Evolutionary conservation across 2,797 vertebrate genomes (phyloP), one percentile per base, ranked within the genome.

Genomic region (Fistularia tabacaria): DNA sequence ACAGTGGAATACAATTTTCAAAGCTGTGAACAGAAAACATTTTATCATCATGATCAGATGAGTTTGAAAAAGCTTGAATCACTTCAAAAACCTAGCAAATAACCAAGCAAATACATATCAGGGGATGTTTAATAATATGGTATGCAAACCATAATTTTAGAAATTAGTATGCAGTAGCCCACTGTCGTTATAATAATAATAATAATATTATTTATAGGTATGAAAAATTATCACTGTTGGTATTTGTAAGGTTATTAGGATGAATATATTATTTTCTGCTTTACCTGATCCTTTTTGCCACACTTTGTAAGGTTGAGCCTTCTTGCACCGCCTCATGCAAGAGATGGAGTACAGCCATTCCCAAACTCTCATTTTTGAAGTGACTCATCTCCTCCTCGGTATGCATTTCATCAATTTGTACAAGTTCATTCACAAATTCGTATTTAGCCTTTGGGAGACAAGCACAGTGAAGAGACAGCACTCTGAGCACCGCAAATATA

Each of bases 291-390:
- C 91, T 91, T 50, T 87, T 83, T 10, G 93, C 91, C 71, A 92
- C 92, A 1, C 93, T 92, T 69, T 94, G 88, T 38, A 98, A 79
- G 14, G 91, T 91, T 11, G 88, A 13, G 0, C 79, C 78, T 0
- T 62, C 89, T 8, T 66, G 66, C 15, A 95, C 50, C 6, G 95
- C 91, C 0, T 90, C 81, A 59, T 97, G 91, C 1, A 92, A 94
- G 1, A 98, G 91, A 46, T 97, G 93, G 6, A 98, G 91, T 7
- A 97, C 93, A 0, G 96, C 95, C 95, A 98, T 94, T 9, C 95
- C 96, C 72, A 98, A 61, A 52, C 95, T 94, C 62, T 98, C 96
- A 0, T 95, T 95, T 85, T 95, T 93, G 68, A 95, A 95, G 54
- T 78, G 80, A 69, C 87, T 91, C 1, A 88, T 63, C 42, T 94